Evolutionary conservation across 1,140 invertebrate genomes (phyloP), one percentile per base, ranked within the genome.

Genomic region (Drosophila ananassae): DNA sequence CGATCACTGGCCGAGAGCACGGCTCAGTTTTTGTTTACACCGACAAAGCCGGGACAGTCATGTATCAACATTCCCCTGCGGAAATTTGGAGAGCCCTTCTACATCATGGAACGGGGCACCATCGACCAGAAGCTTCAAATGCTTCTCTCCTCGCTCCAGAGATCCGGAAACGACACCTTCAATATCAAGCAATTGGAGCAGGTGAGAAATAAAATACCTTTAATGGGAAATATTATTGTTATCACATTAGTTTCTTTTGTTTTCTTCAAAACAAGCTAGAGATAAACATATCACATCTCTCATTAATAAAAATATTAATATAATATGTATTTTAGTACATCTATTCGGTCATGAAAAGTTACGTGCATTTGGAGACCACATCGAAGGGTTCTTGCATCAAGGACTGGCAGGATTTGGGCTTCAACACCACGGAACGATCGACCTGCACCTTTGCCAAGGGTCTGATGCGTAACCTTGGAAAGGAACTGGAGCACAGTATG

Each of bases 341-440:
- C 50, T 77, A 85, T 51, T 79, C 91, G 32, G 80, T 92, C 10
- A 80, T 92, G 2, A 87, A 87, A 55, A 92, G 90, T 51, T 92
- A 92, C 57, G 57, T 92, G 32, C 67, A 90, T 7, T 56, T 92
- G 59, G 74, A 91, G 32, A 60, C 68, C 56, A 73, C 79, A 2
- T 58, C 77, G 6, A 85, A 91, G 10, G 77, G 78, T 6, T 85
- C 92, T 0, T 89, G 90, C 10, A 92, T 90, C 53, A 83, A 91
- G 41, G 91, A 89, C 4, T 94, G 94, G 93, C 90, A 93, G 6
- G 91, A 92, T 21, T 91, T 93, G 58, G 93, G 94, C 2, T 94
- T 93, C 58, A 81, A 91, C 2, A 93, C 93, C 2, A 91, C 90
- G 21, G 93, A 94, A 50, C 92, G 92, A 0, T 92, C 93, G 22